These are phyloP conservation scores for Nysson spinosus DNA, from an alignment of 2,888 invertebrate genomes.

Conservation along the genomic window DNA sequence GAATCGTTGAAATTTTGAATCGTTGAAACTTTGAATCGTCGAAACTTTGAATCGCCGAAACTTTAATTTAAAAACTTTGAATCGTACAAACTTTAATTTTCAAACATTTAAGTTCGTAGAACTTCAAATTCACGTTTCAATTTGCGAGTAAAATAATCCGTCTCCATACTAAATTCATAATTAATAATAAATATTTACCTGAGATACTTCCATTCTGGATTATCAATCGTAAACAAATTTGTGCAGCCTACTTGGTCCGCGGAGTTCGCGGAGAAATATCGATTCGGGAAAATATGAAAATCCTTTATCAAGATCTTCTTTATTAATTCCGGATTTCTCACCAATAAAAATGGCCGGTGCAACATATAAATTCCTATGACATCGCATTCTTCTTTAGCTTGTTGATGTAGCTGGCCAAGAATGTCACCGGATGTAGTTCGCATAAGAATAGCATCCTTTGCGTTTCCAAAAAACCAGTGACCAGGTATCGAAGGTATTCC, in stretches of 20 bases:
- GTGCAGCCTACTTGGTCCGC: constrained; percentile 69
- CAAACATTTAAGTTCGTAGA: no score
- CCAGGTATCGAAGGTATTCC: constrained; percentile 56
- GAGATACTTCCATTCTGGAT: constrained; percentile 78
- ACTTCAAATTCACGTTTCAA: neutral
- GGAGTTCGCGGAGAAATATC: constrained; percentile 71
- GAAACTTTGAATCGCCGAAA: no score
- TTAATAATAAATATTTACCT: constrained; percentile 58
- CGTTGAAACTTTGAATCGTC: no score
- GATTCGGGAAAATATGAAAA: constrained; percentile 77
- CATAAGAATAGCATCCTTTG: constrained; percentile 49
- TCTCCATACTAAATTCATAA: neutral
- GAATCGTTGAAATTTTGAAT: no score
- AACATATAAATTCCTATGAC: constrained; percentile 77
- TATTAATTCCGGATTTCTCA: constrained; percentile 77
- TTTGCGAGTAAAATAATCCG: neutral
- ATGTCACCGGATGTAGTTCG: constrained; percentile 36
- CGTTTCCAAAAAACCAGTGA: constrained; percentile 61
- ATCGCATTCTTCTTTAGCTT: constrained; percentile 49
- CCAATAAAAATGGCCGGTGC: constrained; percentile 76
- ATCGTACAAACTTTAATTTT: no score
- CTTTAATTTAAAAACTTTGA: no score
- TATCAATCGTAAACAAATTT: constrained; percentile 75
- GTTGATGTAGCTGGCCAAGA: constrained; percentile 51
- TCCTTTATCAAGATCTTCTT: constrained; percentile 78